Evolutionary conservation across 2,113 vertebrate species (phyloP).

Genomic region (Stomatorhinus ivindoensis): DNA sequence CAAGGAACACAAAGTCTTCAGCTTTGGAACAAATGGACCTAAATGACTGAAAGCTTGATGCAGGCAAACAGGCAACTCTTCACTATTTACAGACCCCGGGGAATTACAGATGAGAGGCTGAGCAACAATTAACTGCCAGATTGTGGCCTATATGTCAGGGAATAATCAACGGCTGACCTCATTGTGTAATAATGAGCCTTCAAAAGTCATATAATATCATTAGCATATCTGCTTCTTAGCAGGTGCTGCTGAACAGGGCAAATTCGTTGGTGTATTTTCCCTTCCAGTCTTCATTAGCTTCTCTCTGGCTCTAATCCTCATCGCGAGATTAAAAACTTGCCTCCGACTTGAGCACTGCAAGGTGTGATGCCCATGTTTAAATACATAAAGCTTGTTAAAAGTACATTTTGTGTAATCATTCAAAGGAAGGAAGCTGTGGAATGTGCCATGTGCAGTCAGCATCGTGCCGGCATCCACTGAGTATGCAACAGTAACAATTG

Average conservation of each 20-base stretch:
- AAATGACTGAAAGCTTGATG: not conserved
- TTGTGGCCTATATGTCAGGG: not conserved
- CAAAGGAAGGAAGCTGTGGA: not conserved
- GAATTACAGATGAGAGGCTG: not conserved
- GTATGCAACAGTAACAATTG: not conserved
- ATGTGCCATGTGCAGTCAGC: not conserved
- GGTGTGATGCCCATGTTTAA: not conserved
- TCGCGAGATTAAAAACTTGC: not conserved
- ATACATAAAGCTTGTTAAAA: not conserved
- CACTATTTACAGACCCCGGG: not conserved
- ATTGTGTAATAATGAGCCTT: not conserved
- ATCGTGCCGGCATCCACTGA: not conserved
- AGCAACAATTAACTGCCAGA: not conserved
- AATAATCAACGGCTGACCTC: not conserved
- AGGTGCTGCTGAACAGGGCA: not conserved
- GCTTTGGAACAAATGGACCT: not conserved
- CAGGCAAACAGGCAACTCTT: not conserved
- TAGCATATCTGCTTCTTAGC: not conserved
- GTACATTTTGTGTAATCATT: not conserved
- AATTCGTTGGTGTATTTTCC: not conserved
- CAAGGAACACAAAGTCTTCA: not conserved
- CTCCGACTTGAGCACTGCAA: not conserved
- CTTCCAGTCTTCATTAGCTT: not conserved
- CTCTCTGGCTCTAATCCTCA: not conserved
- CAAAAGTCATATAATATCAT: not conserved